A percentile compares a stretch with the other conserved stretches of the same genome.
Conservation (phyloP, 2,113 vertebrate genomes). For the Podiceps cristatus region DNA sequence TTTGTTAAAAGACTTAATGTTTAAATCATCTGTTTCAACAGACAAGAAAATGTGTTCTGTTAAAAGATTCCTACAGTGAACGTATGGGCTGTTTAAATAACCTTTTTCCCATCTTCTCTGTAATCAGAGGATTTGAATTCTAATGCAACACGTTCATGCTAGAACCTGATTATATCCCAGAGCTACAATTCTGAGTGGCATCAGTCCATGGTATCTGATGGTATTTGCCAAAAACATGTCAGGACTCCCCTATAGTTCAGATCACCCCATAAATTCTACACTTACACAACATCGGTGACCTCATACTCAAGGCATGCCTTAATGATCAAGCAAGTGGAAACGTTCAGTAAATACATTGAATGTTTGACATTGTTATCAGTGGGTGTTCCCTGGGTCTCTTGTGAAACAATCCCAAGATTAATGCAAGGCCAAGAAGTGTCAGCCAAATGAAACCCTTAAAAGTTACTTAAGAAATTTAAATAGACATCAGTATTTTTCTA, state of each 20-base stretch:
- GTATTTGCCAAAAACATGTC: constrained; percentile 74
- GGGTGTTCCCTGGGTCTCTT: constrained; percentile 58
- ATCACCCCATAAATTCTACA: constrained; percentile 67
- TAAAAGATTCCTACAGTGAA: neutral
- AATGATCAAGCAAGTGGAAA: constrained; percentile 66
- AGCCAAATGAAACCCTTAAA: constrained; percentile 27
- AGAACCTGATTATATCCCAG: constrained; percentile 73
- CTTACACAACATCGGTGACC: constrained; percentile 65
- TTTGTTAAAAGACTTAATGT: constrained; percentile 15
- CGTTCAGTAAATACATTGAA: constrained; percentile 62
- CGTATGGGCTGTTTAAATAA: constrained; percentile 57
- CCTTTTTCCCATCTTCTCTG: constrained; percentile 50
- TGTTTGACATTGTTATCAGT: constrained; percentile 70
- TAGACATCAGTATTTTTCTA: neutral
- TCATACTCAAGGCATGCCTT: constrained; percentile 68
- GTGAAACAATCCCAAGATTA: constrained; percentile 60
- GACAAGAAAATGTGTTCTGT: neutral
- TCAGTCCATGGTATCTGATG: constrained; percentile 63
- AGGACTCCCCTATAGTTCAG: constrained; percentile 68
- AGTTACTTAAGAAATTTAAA: constrained; percentile 37
- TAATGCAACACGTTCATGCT: constrained; percentile 65
- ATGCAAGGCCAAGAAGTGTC: constrained; percentile 47
- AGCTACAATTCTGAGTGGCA: constrained; percentile 73
- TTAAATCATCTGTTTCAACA: constrained; percentile 42
- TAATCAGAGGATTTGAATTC: constrained; percentile 62